Conservation (phyloP, 2,888 invertebrate species). For the Bugulina stolonifera region DNA sequence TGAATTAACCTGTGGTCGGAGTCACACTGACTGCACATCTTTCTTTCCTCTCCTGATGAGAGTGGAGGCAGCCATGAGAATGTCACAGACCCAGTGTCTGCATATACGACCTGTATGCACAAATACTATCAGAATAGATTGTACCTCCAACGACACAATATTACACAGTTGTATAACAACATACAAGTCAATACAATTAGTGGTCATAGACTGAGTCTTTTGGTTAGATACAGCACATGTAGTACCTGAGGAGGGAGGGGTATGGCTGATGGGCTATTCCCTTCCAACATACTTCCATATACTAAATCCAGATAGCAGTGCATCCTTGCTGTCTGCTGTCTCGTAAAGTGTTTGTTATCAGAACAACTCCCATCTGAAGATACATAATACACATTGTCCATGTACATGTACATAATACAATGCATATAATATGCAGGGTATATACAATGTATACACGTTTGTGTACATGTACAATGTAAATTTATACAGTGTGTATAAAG, state of each 20-base stretch:
- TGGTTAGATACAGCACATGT: neutral
- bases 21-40: conserved; percentile 36
- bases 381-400: too few species aligned
- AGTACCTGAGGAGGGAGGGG: conserved; percentile 41
- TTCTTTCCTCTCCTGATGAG: conserved; percentile 29
- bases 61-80: conserved; percentile 41
- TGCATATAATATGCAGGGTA: too few species aligned
- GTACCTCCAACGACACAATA: too few species aligned
- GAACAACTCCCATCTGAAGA: conserved; percentile 43
- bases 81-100: conserved; percentile 32
- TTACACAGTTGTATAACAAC: too few species aligned
- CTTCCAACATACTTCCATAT: conserved; percentile 38
- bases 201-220: neutral
- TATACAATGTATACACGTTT: too few species aligned
- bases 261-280: conserved; percentile 35
- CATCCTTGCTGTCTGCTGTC: conserved; percentile 49
- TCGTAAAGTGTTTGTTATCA: conserved; percentile 39
- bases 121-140: neutral
- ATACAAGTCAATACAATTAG: neutral
- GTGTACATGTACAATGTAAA: too few species aligned
- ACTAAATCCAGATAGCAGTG: conserved; percentile 50
- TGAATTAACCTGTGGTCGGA: conserved; percentile 34
- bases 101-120: conserved; percentile 33
- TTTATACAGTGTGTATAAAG: too few species aligned
- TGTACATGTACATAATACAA: too few species aligned